Evolutionary conservation across 2,797 vertebrate species (phyloP).

Genomic region (Chaetodon trifasciatus): DNA sequence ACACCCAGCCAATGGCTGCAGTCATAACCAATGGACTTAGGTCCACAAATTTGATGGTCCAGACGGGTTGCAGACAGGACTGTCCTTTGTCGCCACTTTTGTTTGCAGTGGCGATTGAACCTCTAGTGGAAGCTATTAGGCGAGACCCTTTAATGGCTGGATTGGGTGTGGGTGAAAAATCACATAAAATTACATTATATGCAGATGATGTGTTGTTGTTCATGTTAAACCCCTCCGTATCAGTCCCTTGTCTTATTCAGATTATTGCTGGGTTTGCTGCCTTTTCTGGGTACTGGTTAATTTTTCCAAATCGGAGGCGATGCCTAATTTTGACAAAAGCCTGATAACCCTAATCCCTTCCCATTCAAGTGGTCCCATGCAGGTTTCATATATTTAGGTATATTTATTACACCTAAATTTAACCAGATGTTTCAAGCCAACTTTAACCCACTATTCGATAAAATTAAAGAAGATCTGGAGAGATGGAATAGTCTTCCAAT

Average conservation of each 20-base stretch:
- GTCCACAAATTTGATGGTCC: conserved; percentile 6
- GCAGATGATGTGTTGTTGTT: neutral
- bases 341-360: conserved; percentile 1
- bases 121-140: neutral
- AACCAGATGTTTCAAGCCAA: conserved; percentile 9
- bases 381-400: conserved; percentile 4
- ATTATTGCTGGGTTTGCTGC: neutral
- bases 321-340: neutral
- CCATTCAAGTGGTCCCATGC: conserved; percentile 8
- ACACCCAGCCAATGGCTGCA: neutral
- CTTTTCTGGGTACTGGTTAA: neutral
- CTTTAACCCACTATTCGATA: conserved; percentile 2
- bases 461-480: conserved; percentile 7
- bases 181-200: conserved; percentile 15
- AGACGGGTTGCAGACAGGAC: neutral
- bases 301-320: neutral
- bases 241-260: neutral
- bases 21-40: neutral
- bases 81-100: neutral
- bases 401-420: conserved; percentile 9
- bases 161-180: conserved; percentile 1
- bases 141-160: conserved; percentile 1
- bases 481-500: conserved; percentile 6
- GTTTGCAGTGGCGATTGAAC: conserved; percentile 2
- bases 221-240: neutral